Conservation (phyloP, 2,113 vertebrate species). For the Vidua chalybeata region DNA sequence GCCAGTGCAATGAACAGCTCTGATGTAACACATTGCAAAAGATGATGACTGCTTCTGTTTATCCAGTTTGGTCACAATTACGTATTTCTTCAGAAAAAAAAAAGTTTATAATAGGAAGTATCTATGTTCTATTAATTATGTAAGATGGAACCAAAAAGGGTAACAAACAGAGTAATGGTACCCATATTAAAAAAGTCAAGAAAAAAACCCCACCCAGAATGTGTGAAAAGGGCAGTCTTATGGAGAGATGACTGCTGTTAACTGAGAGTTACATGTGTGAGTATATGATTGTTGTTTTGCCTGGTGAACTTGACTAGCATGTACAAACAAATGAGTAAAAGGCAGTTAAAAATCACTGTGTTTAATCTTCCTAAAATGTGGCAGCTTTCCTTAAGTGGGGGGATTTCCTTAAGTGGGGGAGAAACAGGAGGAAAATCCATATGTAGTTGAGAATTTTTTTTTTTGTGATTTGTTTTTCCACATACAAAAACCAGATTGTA, state of each 20-base stretch:
- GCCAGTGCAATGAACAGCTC: not conserved
- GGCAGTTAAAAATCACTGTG: not conserved
- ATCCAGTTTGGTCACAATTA: not conserved
- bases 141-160: not conserved
- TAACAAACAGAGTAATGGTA: not conserved
- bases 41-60: not conserved
- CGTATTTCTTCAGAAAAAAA: not conserved
- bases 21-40: not conserved
- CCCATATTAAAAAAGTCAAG: not conserved
- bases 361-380: not conserved
- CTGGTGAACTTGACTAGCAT: not conserved
- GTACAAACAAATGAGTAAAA: not conserved
- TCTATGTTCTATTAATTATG: not conserved
- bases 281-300: not conserved
- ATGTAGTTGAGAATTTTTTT: not conserved
- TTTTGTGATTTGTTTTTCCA: not conserved
- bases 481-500: accelerated
- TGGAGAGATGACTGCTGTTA: not conserved
- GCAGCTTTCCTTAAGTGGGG: accelerated
- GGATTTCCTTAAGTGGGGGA: not conserved
- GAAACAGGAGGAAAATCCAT: not conserved
- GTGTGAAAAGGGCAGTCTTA: not conserved
- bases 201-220: accelerated
- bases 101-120: not conserved
- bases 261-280: not conserved